Base-by-base conservation (phyloP, 2,797 vertebrate species). In the Malacoraja senta region DNA sequence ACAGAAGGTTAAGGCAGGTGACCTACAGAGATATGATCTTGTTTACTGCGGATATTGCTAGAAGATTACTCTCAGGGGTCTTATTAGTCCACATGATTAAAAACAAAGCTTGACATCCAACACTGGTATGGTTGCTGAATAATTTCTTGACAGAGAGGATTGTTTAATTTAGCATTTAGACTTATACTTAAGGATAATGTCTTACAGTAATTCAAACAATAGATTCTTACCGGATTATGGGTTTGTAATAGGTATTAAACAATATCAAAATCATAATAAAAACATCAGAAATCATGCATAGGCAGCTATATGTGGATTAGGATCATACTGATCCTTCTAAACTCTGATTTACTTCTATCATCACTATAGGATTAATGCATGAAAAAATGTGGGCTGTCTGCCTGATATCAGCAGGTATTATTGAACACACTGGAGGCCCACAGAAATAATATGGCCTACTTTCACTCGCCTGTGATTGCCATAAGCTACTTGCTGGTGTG, bases 1-100 rank as follows among this genome's bases (percentile, higher is more conserved):
- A 95, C 95, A 96, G 96, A 96, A 96, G 96, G 96, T 96, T 96
- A 95, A 95, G 94, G 94, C 96, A 96, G 95, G 95, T 96, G 96
- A 96, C 96, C 95, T 94, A 94, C 94, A 76, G 94, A 96, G 93
- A 95, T 95, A 95, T 94, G 95, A 95, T 95, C 94, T 44, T 95
- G 94, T 97, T 97, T 96, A 94, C 94, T 94, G 79, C 94, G 93
- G 95, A 95, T 94, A 94, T 95, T 94, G 93, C 93, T 35, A 86
- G 93, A 96, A 95, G 95, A 96, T 97, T 96, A 96, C 95, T 95
- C 94, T 94, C 93, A 17, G 77, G 94, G 94, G 94, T 97, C 95
- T 96, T 96, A 96, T 95, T 96, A 96, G 95, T 95, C 93, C 84
- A 93, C 94, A 80, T 96, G 95, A 96, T 97, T 96, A 94, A 96